These are phyloP conservation scores for Ophion obscuratus DNA, from an alignment of 2,888 invertebrate genomes.

Conservation along the genomic window DNA sequence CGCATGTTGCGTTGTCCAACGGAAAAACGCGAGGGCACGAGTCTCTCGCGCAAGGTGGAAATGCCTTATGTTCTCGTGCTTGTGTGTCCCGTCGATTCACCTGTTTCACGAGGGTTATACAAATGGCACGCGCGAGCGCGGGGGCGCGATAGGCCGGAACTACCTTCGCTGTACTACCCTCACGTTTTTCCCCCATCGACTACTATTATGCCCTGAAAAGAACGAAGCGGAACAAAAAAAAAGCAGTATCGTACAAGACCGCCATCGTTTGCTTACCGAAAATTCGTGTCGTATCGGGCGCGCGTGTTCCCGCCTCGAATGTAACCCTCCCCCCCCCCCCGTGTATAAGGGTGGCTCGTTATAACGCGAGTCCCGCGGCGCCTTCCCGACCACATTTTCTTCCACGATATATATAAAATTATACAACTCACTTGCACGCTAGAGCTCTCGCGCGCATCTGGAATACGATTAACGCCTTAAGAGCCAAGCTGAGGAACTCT, in stretches of 20 bases:
- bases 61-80: conserved; percentile 69
- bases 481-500: conserved; percentile 32
- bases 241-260: conserved; percentile 10
- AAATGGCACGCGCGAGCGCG: conserved; percentile 65
- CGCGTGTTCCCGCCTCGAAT: conserved; percentile 29
- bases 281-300: conserved; percentile 52
- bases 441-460: conserved; percentile 53
- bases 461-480: conserved; percentile 57
- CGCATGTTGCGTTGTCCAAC: conserved; percentile 69
- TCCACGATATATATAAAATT: conserved; percentile 27
- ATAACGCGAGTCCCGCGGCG: conserved; percentile 44
- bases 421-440: conserved; percentile 52
- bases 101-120: conserved; percentile 65
- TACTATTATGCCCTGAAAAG: conserved; percentile 7
- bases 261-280: conserved; percentile 45
- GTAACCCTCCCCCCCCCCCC: conserved; percentile 19
- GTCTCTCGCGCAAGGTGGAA: conserved; percentile 72
- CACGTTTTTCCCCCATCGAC: conserved; percentile 33
- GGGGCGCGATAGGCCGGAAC: conserved; percentile 62
- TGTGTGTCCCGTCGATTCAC: conserved; percentile 66
- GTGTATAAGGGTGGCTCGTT: conserved; percentile 60
- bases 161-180: conserved; percentile 49
- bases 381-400: conserved; percentile 40
- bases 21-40: conserved; percentile 71
- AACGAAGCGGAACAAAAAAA: not conserved